Percentiles rank a stretch among this genome's conserved stretches.
Evolutionary conservation across 2,113 vertebrate species (phyloP).

Genomic region (Serinus canaria): DNA sequence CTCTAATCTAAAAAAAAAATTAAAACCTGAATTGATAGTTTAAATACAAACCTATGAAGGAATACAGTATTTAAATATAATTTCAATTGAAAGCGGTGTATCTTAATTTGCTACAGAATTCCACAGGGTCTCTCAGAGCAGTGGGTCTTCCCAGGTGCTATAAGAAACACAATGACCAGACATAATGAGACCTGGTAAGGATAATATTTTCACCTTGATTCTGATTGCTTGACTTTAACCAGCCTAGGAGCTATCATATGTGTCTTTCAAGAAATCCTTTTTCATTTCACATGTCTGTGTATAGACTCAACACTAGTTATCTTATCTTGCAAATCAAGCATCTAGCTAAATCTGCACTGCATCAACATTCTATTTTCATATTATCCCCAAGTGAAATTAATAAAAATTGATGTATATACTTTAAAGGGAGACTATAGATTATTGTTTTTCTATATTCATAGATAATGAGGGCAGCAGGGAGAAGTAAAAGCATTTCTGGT

Average conservation of each 20-base stretch:
- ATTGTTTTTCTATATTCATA: not conserved
- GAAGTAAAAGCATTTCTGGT: not conserved
- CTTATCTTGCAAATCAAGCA: not conserved
- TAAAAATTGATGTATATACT: not conserved
- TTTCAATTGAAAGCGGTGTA: not conserved
- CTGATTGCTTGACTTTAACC: not conserved
- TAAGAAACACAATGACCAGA: not conserved
- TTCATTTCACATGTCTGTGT: not conserved
- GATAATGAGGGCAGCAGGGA: not conserved
- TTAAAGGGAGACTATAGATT: not conserved
- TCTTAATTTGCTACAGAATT: not conserved
- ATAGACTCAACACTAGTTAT: not conserved
- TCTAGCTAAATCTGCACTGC: not conserved
- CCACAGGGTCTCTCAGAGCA: not conserved
- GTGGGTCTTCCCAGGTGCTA: not conserved
- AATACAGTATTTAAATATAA: not conserved
- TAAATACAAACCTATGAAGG: not conserved
- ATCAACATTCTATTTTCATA: not conserved
- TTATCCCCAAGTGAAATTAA: not conserved
- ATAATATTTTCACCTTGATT: not conserved
- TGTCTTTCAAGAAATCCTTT: not conserved
- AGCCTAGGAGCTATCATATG: not conserved
- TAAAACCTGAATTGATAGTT: not conserved
- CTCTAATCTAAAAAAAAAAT: not conserved
- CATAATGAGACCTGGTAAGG: not conserved